Base-by-base conservation (phyloP, 1,140 invertebrate genomes). In the Eriosoma lanigerum region DNA sequence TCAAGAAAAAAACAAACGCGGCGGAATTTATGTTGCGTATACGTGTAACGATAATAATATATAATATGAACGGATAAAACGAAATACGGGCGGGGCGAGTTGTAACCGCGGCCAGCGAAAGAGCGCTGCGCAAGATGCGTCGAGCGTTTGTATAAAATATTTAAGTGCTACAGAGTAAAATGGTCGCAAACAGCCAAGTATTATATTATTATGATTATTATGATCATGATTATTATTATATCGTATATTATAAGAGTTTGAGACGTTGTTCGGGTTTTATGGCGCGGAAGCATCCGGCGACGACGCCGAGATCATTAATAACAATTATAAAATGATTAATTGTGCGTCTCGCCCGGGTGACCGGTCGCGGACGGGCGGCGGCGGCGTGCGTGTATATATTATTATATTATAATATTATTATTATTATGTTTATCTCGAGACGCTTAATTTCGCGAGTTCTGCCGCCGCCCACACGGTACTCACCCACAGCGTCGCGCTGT, bases 291-390 rank as follows among this genome's bases (percentile, higher is more conserved):
- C 38, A 48, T 78, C 56, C 75, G 56, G 38, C 75, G 75, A 78
- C 75, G 75, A 78, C 56, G 75, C 21, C 9, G 38, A 78, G 75
- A 78, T 78, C 75, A 60, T 78, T 78, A 78, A 78, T 78, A 78
- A 78, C 75, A 78, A 78, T 78, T 78, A 78, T 78, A 78, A 78
- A 62, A 78, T 78, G 75, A 78, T 78, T 78, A 78, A 78, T 78
- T 48, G 75, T 62, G 24, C 75, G 75, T 56, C 56, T 46, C 29
- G 32, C 32, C 62, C 56, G 75, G 56, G 75, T 76, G 54, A 76
- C 32, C 48, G 68, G 46, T 24, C 29, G 66, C 19, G 1, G 73
- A 56, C 50, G 73, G 32, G 3, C 0, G 3, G 24, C 24, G 9
- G 24, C 3, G 17, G 24, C 29, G 19, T 50, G 19, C 15, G 15